Evolutionary conservation across 23 tunicate species (phyloP).

Genomic region (Botrylloides violaceus): DNA sequence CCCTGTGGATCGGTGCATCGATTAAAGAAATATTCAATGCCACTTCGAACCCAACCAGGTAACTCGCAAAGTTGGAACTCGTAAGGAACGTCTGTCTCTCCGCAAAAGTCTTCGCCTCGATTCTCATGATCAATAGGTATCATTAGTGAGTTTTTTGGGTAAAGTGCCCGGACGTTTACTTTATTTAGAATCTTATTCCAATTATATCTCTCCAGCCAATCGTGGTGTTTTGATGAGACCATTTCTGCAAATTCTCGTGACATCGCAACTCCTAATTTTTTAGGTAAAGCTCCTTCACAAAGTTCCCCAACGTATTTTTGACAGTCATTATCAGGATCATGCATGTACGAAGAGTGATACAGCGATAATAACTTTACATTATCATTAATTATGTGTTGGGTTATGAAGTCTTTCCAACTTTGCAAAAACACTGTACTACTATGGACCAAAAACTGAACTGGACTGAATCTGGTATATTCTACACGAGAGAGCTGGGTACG

Average conservation of each 20-base stretch:
- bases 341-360: conserved; percentile 9
- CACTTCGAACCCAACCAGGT: neutral
- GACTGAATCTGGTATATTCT: no score
- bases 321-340: conserved; percentile 4
- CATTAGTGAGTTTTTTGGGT: neutral
- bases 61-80: neutral
- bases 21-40: conserved; percentile 6
- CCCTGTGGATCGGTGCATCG: neutral
- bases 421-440: neutral
- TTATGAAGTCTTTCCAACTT: neutral
- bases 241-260: neutral
- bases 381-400: neutral
- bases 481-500: no score
- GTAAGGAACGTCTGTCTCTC: conserved; percentile 7
- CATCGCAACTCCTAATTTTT: neutral
- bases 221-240: neutral
- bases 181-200: neutral
- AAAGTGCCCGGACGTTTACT: neutral
- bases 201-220: neutral
- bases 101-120: conserved; percentile 4
- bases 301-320: neutral
- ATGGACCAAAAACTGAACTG: neutral
- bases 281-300: neutral
- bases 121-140: conserved; percentile 2
- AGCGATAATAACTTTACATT: conserved; percentile 7